Evolutionary conservation across 2,797 vertebrate species (phyloP).

Genomic region (Gymnopithys bicolor): DNA sequence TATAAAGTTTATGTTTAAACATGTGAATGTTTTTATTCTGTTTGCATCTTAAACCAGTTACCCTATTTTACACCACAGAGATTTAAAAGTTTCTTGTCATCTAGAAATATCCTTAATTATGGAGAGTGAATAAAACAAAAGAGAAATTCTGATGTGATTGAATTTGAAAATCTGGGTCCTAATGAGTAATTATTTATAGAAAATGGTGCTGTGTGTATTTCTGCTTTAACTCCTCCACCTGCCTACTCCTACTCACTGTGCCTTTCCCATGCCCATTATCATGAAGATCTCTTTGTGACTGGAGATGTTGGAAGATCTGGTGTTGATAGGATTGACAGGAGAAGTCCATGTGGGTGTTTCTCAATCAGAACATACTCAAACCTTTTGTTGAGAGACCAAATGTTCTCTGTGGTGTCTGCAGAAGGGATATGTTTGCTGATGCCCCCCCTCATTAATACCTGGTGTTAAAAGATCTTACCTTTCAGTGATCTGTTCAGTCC

Average conservation of each 20-base stretch:
- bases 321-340: background rate
- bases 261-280: background rate
- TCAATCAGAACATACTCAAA: background rate
- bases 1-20: background rate
- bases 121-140: background rate
- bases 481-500: background rate
- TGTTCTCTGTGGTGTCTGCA: background rate
- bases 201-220: background rate
- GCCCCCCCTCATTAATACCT: background rate
- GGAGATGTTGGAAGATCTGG: background rate
- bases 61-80: background rate
- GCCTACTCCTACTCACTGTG: background rate
- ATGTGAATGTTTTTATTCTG: background rate
- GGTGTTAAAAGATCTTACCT: fast-evolving
- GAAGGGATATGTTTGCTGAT: background rate
- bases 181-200: background rate
- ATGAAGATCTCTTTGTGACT: background rate
- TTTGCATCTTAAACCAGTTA: background rate
- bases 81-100: background rate
- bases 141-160: background rate
- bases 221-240: background rate
- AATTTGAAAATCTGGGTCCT: background rate
- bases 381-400: background rate
- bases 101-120: background rate
- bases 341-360: background rate